Conservation (phyloP, 2,797 vertebrate species). For the Huso huso region DNA sequence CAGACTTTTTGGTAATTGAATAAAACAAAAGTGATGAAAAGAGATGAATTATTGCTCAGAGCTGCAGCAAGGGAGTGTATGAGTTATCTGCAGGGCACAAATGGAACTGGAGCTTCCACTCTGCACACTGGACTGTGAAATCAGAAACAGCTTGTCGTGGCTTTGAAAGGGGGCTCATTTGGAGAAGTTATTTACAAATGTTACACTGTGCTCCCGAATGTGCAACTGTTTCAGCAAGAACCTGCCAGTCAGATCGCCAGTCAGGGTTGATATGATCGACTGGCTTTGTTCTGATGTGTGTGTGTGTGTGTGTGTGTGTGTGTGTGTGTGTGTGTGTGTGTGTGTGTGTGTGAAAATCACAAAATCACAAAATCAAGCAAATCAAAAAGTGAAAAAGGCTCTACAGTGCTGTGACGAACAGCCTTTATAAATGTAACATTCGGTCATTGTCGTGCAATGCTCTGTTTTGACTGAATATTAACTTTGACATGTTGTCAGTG, state of each 20-base stretch:
- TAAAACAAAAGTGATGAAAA: no score
- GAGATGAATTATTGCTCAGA: no score
- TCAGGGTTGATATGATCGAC: background rate
- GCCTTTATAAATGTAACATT: no score
- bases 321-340: background rate
- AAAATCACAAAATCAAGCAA: no score
- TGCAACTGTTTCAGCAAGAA: conserved; percentile 31
- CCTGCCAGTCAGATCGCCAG: conserved; percentile 20
- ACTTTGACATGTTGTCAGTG: no score
- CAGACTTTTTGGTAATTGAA: no score
- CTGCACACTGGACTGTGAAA: conserved; percentile 48
- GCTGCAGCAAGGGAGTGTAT: no score
- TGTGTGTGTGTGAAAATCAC: background rate
- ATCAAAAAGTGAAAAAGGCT: no score
- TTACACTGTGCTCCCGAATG: conserved; percentile 44
- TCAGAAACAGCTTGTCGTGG: conserved; percentile 52
- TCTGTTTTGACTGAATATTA: no score
- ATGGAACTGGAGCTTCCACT: background rate
- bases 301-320: background rate
- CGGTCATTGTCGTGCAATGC: no score
- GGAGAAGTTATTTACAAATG: conserved; percentile 58
- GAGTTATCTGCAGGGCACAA: no score
- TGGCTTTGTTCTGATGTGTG: background rate
- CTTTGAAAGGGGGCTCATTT: conserved; percentile 49
- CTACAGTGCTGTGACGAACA: no score